Conservation (phyloP, 2,797 vertebrate species). For the Anniella stebbinsi region DNA sequence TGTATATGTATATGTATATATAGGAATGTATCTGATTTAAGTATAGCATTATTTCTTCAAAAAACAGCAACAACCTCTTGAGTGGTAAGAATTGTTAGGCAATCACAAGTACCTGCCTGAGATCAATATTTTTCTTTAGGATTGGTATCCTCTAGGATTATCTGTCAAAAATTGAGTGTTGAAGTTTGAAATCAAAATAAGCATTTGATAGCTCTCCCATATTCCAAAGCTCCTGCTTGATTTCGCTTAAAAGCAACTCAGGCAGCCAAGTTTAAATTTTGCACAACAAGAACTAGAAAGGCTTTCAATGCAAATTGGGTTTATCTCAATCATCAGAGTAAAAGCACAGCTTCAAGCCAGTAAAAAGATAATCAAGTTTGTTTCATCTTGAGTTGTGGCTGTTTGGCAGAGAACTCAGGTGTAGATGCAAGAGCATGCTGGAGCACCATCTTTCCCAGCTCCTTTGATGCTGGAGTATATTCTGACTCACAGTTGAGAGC, state of each 20-base stretch:
- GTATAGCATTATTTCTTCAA: neutral
- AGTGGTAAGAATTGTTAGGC: neutral
- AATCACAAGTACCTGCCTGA: neutral
- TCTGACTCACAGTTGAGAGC: neutral
- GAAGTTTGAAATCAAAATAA: neutral
- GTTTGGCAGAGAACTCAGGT: neutral
- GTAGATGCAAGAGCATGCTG: neutral
- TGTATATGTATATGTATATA: no score
- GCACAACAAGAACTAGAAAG: neutral
- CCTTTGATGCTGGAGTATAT: neutral
- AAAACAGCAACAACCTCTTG: neutral
- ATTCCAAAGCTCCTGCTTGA: slow-evolving; percentile 19
- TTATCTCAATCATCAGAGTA: slow-evolving; percentile 1
- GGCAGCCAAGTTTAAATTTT: neutral
- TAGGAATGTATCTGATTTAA: neutral
- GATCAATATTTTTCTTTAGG: neutral
- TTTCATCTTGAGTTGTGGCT: neutral
- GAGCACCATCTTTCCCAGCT: neutral
- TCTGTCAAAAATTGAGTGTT: neutral
- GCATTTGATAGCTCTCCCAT: slow-evolving; percentile 35
- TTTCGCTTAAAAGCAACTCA: neutral
- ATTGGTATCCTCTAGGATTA: slow-evolving; percentile 44
- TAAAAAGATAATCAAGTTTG: slow-evolving; percentile 12
- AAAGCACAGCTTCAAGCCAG: neutral
- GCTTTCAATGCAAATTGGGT: slow-evolving; percentile 6